Conservation (phyloP, 1,140 invertebrate species). For the Euborellia annulipes region DNA sequence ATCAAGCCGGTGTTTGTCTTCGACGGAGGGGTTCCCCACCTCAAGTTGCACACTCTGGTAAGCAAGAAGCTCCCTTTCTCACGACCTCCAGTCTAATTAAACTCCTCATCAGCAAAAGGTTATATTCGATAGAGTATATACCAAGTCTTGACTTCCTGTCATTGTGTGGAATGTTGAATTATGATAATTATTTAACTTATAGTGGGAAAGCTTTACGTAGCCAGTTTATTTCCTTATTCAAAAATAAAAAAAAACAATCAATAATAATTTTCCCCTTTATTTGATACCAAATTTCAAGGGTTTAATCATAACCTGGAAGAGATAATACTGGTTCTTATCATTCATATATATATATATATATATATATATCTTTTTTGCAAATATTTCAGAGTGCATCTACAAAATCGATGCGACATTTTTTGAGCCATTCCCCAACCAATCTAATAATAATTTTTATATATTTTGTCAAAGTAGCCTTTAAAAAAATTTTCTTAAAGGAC, state of each 20-base stretch:
- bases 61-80: constrained; percentile 24
- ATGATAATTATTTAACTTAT: constrained; percentile 11
- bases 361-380: no score
- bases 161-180: constrained; percentile 13
- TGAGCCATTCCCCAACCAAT: no score
- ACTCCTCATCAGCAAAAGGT: constrained; percentile 10
- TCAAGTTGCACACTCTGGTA: constrained; percentile 89
- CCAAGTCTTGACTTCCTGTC: constrained; percentile 11
- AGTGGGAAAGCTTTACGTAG: constrained; percentile 6
- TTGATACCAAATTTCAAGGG: no score
- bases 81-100: constrained; percentile 11
- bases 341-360: no score
- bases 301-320: no score
- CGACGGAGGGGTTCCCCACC: constrained; percentile 80
- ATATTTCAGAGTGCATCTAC: no score
- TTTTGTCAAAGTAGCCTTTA: no score
- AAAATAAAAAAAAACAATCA: constrained; percentile 5
- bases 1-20: constrained; percentile 99
- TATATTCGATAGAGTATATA: constrained; percentile 7
- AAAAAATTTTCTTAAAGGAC: no score
- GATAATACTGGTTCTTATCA: no score
- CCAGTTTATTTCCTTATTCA: constrained; percentile 9
- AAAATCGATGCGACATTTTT: no score
- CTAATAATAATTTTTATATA: no score
- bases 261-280: no score